Evolutionary conservation across 2,888 invertebrate species (phyloP), one percentile per base, ranked within the genome.

Genomic region (Drosophila eohydei): DNA sequence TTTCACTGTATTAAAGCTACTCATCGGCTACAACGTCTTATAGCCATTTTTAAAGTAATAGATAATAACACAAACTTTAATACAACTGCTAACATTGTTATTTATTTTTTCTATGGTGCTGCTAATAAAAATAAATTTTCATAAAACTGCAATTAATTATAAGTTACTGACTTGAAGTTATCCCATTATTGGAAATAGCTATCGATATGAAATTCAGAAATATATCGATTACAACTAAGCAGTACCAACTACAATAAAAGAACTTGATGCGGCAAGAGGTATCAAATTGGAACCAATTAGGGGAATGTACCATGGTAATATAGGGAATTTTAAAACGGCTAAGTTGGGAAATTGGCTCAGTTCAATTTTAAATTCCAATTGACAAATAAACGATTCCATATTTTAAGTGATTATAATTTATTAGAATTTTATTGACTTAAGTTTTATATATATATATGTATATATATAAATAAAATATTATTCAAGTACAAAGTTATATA

Each of bases 401-500:
- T 78, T 81, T 87, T 80, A 85, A 81, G 91, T 90, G 91, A 89
- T 91, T 92, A 90, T 90, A 91, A 85, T 92, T 91, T 92, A 91
- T 91, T 91, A 89, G 87, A 91, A 91, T 90, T 89, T 86, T 90
- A 89, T 89, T 86, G 90, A 89, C 91, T 91, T 91, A 91, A 89
- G 82, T 81, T 85, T 84, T 89, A 87, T 89, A 81, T 60, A 80
- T 75, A 87, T 84, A 89, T 89, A 80, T 65, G 73, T 80, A 81
- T 80, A 83, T 83, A 83, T 85, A 89, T 91, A 86, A 91, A 91
- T 92, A 92, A 92, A 92, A 91, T 91, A 88, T 92, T 91, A 92
- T 92, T 90, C 91, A 91, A 91, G 91, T 91, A 91, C 91, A 91
- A 91, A 91, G 91, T 91, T 91, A 90, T 90, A 90, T 85, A 86